Conservation (phyloP, 1,140 invertebrate genomes). For the Lasioglossum albipes region DNA sequence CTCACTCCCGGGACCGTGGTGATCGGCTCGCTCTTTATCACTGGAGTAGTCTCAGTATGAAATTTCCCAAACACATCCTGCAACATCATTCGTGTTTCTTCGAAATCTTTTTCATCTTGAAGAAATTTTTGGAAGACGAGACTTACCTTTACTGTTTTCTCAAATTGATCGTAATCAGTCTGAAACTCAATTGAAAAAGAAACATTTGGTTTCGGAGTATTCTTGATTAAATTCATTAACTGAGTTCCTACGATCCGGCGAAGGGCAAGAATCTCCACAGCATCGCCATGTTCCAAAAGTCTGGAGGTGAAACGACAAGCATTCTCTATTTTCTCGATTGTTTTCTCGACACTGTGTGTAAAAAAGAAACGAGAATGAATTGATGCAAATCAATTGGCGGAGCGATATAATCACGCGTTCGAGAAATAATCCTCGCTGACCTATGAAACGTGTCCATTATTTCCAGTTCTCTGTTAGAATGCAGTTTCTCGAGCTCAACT, state of each 20-base stretch:
- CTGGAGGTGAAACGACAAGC: conserved; percentile 90
- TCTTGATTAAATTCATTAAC: conserved; percentile 88
- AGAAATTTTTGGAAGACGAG: conserved; percentile 9
- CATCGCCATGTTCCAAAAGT: conserved; percentile 90
- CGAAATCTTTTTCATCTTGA: not conserved
- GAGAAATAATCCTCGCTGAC: conserved; percentile 59
- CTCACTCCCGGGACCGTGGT: conserved; percentile 61
- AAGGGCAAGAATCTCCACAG: conserved; percentile 89
- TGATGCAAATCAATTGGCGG: not conserved
- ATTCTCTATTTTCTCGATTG: conserved; percentile 90
- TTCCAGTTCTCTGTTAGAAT: conserved; percentile 91
- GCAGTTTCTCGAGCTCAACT: conserved; percentile 88
- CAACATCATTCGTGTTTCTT: conserved; percentile 56
- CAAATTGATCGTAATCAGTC: conserved; percentile 89
- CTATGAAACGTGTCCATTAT: conserved; percentile 92
- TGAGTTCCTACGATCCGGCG: conserved; percentile 88
- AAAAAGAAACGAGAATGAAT: conserved; percentile 51
- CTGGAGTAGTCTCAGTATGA: conserved; percentile 81
- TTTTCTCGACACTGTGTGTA: conserved; percentile 84
- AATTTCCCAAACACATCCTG: conserved; percentile 88
- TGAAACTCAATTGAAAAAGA: conserved; percentile 90
- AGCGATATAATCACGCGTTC: not conserved
- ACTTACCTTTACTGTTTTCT: conserved; percentile 81
- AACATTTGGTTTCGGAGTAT: conserved; percentile 88
- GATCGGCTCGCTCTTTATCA: conserved; percentile 63